A percentile compares a stretch with the other conserved stretches of the same genome.
Evolutionary conservation across 2,797 vertebrate genomes (phyloP).

Genomic region (Catamblyrhynchus diadema): DNA sequence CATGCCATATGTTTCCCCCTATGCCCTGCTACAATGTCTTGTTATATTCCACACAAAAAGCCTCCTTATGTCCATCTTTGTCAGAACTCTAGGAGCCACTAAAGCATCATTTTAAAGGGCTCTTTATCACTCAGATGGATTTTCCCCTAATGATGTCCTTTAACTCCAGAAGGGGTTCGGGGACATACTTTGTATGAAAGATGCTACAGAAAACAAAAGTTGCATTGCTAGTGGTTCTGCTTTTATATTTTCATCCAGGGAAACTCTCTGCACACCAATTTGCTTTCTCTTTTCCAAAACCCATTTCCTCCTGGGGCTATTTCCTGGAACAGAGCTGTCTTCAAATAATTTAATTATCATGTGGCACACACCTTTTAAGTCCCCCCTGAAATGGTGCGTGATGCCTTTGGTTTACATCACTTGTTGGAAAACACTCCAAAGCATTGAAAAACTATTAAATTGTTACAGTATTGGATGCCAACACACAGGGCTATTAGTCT

Average conservation of each 20-base stretch:
- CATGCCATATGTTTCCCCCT: neutral
- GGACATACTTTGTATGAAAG: neutral
- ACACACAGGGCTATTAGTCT: conserved; percentile 70
- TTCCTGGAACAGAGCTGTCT: conserved; percentile 35
- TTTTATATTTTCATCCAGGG: neutral
- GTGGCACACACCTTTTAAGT: conserved; percentile 45
- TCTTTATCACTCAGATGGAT: neutral
- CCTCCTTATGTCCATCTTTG: neutral
- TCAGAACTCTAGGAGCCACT: neutral
- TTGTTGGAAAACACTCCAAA: conserved; percentile 69
- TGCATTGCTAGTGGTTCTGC: neutral
- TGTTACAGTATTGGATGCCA: conserved; percentile 68
- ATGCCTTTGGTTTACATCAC: conserved; percentile 61
- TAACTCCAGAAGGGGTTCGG: neutral
- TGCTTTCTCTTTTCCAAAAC: conserved; percentile 5
- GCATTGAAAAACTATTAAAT: conserved; percentile 70
- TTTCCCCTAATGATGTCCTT: neutral
- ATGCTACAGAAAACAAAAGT: conserved; percentile 1
- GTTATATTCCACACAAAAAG: neutral
- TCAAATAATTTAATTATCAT: conserved; percentile 60
- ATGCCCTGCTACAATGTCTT: neutral
- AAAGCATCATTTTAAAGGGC: neutral
- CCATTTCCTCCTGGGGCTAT: neutral
- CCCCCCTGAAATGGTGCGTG: neutral
- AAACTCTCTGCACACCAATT: conserved; percentile 3